Evolutionary conservation across 2,797 vertebrate genomes (phyloP).

Genomic region (Clarias fuscus): DNA sequence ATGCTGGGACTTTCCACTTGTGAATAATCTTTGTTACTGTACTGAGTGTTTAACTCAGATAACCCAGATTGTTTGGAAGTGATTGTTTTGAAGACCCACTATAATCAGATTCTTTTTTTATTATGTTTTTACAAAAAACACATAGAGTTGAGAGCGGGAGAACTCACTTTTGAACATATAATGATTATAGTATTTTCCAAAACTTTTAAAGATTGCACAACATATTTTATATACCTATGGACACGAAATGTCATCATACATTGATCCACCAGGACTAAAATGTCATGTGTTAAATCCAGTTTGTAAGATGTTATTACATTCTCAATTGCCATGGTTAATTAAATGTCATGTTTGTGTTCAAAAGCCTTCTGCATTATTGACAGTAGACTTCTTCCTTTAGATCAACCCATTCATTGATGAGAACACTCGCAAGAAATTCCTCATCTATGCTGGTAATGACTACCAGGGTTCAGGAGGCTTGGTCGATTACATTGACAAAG

Average conservation of each 20-base stretch:
- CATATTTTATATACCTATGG: neutral
- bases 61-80: no score
- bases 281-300: conserved; percentile 26
- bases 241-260: conserved; percentile 23
- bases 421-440: conserved; percentile 93
- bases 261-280: conserved; percentile 22
- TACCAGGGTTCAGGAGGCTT: conserved; percentile 92
- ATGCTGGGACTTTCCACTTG: no score
- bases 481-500: conserved; percentile 88
- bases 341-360: conserved; percentile 44
- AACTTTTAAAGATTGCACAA: neutral
- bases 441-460: conserved; percentile 94
- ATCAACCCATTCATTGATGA: conserved; percentile 96
- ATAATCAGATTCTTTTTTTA: no score
- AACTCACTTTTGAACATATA: neutral
- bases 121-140: no score
- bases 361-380: neutral
- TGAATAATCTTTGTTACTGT: no score
- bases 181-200: neutral
- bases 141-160: no score
- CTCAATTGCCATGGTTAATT: conserved; percentile 24
- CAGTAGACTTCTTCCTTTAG: conserved; percentile 65
- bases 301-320: conserved; percentile 4
- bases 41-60: no score
- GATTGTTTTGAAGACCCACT: no score